phyloP scores from a whole-genome alignment of 2,113 vertebrate species.

The Cephalopholis sonnerati region DNA sequence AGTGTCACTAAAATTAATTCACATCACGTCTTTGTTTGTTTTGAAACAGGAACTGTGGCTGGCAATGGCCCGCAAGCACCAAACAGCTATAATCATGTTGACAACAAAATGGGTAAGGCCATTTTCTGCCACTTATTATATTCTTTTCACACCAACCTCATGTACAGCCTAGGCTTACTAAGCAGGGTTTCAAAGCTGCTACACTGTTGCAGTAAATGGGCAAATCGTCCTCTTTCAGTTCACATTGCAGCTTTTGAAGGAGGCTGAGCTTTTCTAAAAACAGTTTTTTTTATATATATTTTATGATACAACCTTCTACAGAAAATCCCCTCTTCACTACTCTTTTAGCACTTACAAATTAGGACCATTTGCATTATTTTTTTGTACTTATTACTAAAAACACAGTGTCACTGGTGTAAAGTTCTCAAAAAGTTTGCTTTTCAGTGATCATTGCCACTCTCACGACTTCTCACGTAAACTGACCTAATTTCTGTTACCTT shows the following conservation, averaged over 20 bases:
- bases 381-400: not conserved
- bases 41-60: conserved; percentile 71
- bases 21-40: conserved; percentile 43
- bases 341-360: not conserved
- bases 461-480: not conserved
- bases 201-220: not conserved
- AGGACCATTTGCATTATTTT: not conserved
- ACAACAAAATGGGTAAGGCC: conserved; percentile 89
- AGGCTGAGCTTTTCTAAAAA: not conserved
- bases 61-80: conserved; percentile 83
- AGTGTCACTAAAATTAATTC: conserved; percentile 18
- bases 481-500: not conserved
- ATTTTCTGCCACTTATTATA: conserved; percentile 7
- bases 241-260: not conserved
- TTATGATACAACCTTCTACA: not conserved
- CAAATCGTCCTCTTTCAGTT: not conserved
- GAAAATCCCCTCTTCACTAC: not conserved
- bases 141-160: conserved; percentile 2
- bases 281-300: not conserved
- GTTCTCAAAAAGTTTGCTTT: not conserved
- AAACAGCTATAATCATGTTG: conserved; percentile 91
- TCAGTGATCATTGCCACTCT: not conserved
- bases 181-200: not conserved
- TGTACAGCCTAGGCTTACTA: not conserved
- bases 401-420: not conserved